phyloP scores from a whole-genome alignment of 2,113 vertebrate genomes.

The human region DNA sequence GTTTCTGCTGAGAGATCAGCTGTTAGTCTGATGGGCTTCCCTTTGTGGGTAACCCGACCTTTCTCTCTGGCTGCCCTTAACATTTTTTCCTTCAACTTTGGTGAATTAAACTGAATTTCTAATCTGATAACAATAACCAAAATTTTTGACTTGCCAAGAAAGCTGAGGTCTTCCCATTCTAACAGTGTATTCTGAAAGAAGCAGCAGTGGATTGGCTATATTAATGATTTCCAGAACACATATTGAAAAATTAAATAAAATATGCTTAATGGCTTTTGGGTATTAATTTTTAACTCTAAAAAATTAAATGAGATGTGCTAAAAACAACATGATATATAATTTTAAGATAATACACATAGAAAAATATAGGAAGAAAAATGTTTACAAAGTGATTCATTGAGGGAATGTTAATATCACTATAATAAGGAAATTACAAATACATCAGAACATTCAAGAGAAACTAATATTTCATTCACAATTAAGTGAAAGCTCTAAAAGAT shows the following conservation, averaged over 20 bases:
- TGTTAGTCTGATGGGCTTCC: no score
- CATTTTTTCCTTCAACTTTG: no score
- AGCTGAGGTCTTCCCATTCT: background rate
- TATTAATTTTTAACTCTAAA: background rate
- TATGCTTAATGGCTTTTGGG: background rate
- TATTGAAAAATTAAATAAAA: slow-evolving; percentile 61
- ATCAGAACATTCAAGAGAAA: background rate
- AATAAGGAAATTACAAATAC: background rate
- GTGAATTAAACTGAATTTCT: background rate
- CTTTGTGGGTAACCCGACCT: no score
- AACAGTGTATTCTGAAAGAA: background rate
- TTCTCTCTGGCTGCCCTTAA: no score
- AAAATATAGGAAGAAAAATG: background rate
- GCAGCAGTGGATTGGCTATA: background rate
- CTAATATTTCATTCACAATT: background rate
- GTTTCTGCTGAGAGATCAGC: no score
- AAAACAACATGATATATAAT: background rate
- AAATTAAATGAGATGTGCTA: background rate
- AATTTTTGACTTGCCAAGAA: background rate
- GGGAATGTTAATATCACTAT: background rate
- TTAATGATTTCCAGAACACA: slow-evolving; percentile 53
- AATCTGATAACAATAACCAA: background rate
- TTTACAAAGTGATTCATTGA: background rate
- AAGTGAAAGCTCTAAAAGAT: background rate
- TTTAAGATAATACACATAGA: background rate